Evolutionary conservation across 1,140 invertebrate species (phyloP).

Genomic region (Notospermus geniculatus): DNA sequence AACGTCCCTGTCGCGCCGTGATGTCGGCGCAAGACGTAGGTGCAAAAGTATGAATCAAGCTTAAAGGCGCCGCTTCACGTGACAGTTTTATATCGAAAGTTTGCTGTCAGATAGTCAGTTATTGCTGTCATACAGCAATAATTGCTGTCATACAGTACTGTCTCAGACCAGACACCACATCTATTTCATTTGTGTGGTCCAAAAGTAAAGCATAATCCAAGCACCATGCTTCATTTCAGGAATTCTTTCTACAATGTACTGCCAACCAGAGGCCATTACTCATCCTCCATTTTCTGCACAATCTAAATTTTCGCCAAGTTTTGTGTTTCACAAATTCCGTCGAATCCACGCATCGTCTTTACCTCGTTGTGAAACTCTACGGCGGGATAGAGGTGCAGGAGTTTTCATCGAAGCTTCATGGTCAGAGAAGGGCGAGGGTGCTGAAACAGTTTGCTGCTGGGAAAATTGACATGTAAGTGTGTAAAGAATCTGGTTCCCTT

Average conservation of each 20-base stretch:
- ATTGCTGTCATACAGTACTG: no score
- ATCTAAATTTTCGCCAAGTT: conserved; percentile 69
- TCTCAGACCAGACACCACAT: no score
- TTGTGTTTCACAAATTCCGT: conserved; percentile 87
- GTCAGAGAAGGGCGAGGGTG: conserved; percentile 62
- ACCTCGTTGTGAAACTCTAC: conserved; percentile 63
- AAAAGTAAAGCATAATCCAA: no score
- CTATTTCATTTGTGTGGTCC: no score
- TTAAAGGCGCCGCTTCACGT: no score
- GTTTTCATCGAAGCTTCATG: conserved; percentile 44
- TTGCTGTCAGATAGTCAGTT: no score
- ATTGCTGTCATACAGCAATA: no score
- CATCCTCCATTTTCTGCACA: conserved; percentile 70
- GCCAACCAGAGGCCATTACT: conserved; percentile 78
- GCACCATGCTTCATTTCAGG: conserved; percentile 48
- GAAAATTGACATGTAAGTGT: conserved; percentile 73
- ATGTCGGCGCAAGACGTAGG: no score
- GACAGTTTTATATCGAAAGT: no score
- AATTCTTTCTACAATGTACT: conserved; percentile 71
- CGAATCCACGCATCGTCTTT: conserved; percentile 69
- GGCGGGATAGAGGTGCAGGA: conserved; percentile 49
- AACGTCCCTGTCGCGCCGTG: no score
- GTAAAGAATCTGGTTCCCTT: no score
- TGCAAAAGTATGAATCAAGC: no score
- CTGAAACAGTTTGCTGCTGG: conserved; percentile 72